Evolutionary conservation across 2,888 invertebrate species (phyloP).

Genomic region (Oscheius myriophilus): DNA sequence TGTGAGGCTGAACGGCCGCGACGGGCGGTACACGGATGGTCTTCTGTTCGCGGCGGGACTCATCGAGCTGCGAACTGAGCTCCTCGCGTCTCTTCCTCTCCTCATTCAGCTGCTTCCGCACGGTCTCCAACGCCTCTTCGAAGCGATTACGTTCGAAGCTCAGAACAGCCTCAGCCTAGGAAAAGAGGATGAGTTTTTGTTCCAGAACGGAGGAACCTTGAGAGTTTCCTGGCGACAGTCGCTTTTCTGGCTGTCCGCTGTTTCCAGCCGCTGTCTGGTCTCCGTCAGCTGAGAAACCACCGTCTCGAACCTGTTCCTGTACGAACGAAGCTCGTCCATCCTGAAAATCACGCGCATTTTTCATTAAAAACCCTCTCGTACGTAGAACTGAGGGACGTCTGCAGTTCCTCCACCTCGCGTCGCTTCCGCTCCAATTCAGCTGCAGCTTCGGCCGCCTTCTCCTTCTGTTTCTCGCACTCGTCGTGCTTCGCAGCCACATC

Average conservation of each 20-base stretch:
- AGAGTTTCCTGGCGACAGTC: conserved; percentile 14
- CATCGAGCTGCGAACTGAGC: conserved; percentile 21
- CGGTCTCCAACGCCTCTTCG: conserved; percentile 11
- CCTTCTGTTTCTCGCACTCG: conserved; percentile 17
- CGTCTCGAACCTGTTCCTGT: conserved; percentile 19
- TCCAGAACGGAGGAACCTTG: neutral
- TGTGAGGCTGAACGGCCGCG: conserved; percentile 32
- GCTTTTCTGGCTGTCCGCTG: conserved; percentile 16
- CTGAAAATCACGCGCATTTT: neutral
- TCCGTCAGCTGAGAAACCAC: conserved; percentile 21
- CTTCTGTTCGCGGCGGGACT: conserved; percentile 17
- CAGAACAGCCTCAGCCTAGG: conserved; percentile 15
- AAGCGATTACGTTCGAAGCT: conserved; percentile 10
- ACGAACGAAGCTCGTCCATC: conserved; percentile 28
- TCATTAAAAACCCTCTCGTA: conserved; percentile 1
- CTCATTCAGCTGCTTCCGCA: conserved; percentile 23
- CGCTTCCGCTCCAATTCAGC: conserved; percentile 14
- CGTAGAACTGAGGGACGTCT: conserved; percentile 11
- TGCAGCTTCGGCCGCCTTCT: conserved; percentile 4
- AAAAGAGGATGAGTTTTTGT: neutral
- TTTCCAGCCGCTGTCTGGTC: conserved; percentile 14
- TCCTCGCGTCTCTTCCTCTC: conserved; percentile 26
- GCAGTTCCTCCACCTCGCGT: conserved; percentile 27
- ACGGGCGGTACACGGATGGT: conserved; percentile 16
- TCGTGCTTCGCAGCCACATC: conserved; percentile 19